A percentile compares a stretch with the other conserved stretches of the same genome.
Conservation (phyloP, 2,888 invertebrate genomes). For the Cloeon dipterum region DNA sequence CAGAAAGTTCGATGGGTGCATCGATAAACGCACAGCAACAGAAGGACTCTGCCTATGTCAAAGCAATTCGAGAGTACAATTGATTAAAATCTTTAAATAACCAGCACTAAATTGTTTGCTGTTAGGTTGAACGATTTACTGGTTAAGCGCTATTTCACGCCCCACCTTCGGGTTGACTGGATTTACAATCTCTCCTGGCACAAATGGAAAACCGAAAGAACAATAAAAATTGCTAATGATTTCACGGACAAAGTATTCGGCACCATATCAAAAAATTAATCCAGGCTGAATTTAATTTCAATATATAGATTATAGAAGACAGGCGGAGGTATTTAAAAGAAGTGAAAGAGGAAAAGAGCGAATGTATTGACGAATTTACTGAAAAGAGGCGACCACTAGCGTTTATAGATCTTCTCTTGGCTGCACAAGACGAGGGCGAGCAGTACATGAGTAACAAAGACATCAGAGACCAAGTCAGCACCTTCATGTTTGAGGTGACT, state of each 20-base stretch:
- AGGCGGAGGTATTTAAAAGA: background rate
- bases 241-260: background rate
- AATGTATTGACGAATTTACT: background rate
- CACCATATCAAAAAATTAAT: too few relatives aligned
- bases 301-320: background rate
- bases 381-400: background rate
- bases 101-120: too few relatives aligned
- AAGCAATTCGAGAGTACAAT: too few relatives aligned
- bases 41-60: too few relatives aligned
- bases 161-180: background rate
- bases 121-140: background rate
- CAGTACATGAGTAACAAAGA: background rate
- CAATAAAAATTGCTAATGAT: background rate
- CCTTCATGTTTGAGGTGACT: slow-evolving; percentile 1
- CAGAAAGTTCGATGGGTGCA: too few relatives aligned
- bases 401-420: background rate
- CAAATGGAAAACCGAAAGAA: background rate
- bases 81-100: too few relatives aligned
- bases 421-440: background rate
- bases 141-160: background rate
- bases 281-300: background rate
- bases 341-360: background rate
- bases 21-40: too few relatives aligned
- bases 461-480: background rate
- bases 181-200: background rate